Evolutionary conservation across 2,113 vertebrate species (phyloP).

Genomic region (Loxodonta africana): DNA sequence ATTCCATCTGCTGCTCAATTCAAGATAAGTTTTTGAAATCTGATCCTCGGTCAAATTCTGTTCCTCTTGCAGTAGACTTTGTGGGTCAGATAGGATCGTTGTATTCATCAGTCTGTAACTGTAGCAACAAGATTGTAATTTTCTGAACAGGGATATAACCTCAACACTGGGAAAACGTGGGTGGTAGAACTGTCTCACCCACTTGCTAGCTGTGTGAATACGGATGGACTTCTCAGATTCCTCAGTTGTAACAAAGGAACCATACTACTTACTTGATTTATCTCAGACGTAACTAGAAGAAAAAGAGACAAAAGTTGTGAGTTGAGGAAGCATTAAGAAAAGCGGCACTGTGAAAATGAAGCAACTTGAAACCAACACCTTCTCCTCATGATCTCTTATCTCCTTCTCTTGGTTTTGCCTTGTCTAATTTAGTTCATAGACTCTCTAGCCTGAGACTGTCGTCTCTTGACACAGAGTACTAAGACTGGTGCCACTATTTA

Average conservation of each 20-base stretch:
- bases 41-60: neutral
- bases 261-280: neutral
- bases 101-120: neutral
- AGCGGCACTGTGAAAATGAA: conserved; percentile 33
- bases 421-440: conserved; percentile 60
- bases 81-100: neutral
- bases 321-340: conserved; percentile 28
- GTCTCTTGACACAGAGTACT: neutral
- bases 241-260: conserved; percentile 3
- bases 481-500: conserved; percentile 45
- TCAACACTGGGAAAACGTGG: neutral
- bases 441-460: neutral
- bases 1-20: neutral
- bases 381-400: conserved; percentile 13
- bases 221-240: neutral
- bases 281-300: neutral
- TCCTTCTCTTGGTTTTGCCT: neutral
- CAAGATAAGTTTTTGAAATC: neutral
- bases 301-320: conserved; percentile 3
- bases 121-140: neutral
- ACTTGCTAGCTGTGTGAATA: neutral
- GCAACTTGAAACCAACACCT: conserved; percentile 57
- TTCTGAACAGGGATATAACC: neutral
- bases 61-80: neutral
- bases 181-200: neutral